Evolutionary conservation across 2,113 vertebrate species (phyloP).

Genomic region (Lepisosteus oculatus): DNA sequence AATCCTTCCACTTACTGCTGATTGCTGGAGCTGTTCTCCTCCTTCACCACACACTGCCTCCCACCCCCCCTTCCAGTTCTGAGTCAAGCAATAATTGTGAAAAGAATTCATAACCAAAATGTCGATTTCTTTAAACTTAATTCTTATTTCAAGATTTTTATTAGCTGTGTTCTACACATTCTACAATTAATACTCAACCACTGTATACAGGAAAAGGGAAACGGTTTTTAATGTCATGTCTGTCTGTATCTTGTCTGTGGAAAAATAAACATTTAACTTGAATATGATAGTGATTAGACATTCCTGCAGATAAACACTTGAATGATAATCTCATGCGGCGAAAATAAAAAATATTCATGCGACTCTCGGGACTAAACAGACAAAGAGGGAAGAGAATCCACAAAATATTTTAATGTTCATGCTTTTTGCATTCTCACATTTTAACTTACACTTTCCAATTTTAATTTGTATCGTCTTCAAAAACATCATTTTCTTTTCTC

Average conservation of each 20-base stretch:
- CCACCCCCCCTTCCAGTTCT: slow-evolving; percentile 69
- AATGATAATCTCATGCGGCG: no score
- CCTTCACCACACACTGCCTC: slow-evolving; percentile 46
- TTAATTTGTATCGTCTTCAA: no score
- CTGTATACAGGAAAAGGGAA: slow-evolving; percentile 8
- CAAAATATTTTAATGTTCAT: no score
- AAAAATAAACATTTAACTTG: slow-evolving; percentile 4
- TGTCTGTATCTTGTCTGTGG: background rate
- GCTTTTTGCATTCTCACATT: no score
- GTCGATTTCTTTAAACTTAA: slow-evolving; percentile 76
- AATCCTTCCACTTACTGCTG: slow-evolving; percentile 91
- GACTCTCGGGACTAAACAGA: no score
- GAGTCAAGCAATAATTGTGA: slow-evolving; percentile 86
- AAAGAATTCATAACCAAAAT: slow-evolving; percentile 93
- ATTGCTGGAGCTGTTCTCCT: slow-evolving; percentile 82
- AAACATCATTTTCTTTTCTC: no score
- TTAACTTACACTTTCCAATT: no score
- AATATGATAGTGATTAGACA: background rate
- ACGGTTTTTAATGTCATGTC: background rate
- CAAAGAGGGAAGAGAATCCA: no score
- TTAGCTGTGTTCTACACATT: slow-evolving; percentile 37
- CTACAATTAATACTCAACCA: slow-evolving; percentile 2
- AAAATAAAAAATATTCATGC: no score
- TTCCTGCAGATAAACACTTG: no score
- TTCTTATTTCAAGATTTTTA: slow-evolving; percentile 79